A percentile compares a stretch with the other conserved stretches of the same genome.
Evolutionary conservation across 2,797 vertebrate species (phyloP).

Genomic region (Sebastes vulpes): DNA sequence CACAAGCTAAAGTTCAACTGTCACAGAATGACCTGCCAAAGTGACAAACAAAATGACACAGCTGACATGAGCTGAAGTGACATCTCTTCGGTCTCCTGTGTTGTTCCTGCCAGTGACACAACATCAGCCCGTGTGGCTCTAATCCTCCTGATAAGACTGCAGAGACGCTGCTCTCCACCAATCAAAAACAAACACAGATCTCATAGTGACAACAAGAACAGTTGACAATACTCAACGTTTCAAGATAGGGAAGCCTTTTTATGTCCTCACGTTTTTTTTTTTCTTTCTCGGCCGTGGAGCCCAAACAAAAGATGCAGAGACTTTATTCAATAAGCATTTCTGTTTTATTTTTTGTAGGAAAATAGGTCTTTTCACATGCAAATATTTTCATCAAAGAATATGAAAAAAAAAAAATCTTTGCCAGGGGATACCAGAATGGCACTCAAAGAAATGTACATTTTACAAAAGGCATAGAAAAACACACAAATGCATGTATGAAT

Average conservation of each 20-base stretch:
- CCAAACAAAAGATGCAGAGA: constrained; percentile 32
- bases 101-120: constrained; percentile 47
- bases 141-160: constrained; percentile 46
- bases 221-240: constrained; percentile 6
- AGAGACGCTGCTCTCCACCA: constrained; percentile 23
- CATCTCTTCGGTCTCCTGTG: constrained; percentile 25
- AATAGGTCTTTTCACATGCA: constrained; percentile 86
- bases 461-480: constrained; percentile 73
- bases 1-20: constrained; percentile 43
- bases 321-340: constrained; percentile 52
- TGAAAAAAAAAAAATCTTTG: constrained; percentile 72
- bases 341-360: constrained; percentile 82
- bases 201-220: constrained; percentile 6
- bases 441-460: constrained; percentile 70
- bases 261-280: background rate
- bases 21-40: constrained; percentile 43
- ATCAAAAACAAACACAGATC: constrained; percentile 33
- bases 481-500: constrained; percentile 50
- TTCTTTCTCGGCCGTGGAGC: background rate
- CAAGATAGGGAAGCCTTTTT: constrained; percentile 7
- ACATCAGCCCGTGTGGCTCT: constrained; percentile 42
- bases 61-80: constrained; percentile 46
- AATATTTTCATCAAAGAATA: constrained; percentile 71
- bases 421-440: constrained; percentile 67
- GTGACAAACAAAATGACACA: constrained; percentile 40